Evolutionary conservation across 2,113 vertebrate species (phyloP), one percentile per base, ranked within the genome.

Genomic region (Empidonax traillii): DNA sequence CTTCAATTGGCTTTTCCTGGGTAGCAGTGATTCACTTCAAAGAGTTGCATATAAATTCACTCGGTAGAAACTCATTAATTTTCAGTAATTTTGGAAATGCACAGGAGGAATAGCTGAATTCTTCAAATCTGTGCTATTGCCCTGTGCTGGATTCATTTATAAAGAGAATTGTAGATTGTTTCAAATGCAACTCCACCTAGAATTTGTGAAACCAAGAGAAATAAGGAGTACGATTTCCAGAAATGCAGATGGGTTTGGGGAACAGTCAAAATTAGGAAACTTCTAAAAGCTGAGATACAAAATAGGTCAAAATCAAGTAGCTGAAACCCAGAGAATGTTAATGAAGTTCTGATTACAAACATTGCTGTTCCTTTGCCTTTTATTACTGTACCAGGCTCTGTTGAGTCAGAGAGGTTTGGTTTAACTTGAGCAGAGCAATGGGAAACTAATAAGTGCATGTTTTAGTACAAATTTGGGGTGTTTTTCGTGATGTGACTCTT

Each of bases 1-100:
- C 44, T 93, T 30, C 44, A 72, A 8, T 30, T 74, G 73, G 56
- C 55, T 68, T 67, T 80, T 78, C 20, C 35, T 80, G 67, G 28
- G 47, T 68, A 15, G 31, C 66, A 82, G 72, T 74, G 55, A 83
- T 89, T 89, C 65, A 81, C 52, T 97, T 95, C 94, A 84, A 93
- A 92, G 88, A 49, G n/a, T 46, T 92, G 73, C 47, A 61, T 77
- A 71, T 63, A 84, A 96, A 84, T 68, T 82, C 24, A 65, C 55
- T n/a, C 35, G 41, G 43, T 39, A 84, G 68, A 65, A 93, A 44
- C 82, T 93, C 90, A 90, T 90, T 86, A 86, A 77, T 85, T 91
- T 85, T 78, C 69, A 89, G 58, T 94, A 16, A 91, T 93, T 82
- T 91, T 82, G 46, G 58, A 86, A 94, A 95, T 88, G 47, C 92